These are phyloP conservation scores for Poeciliopsis retropinna DNA, from an alignment of 2,113 vertebrate genomes.

Conservation along the genomic window DNA sequence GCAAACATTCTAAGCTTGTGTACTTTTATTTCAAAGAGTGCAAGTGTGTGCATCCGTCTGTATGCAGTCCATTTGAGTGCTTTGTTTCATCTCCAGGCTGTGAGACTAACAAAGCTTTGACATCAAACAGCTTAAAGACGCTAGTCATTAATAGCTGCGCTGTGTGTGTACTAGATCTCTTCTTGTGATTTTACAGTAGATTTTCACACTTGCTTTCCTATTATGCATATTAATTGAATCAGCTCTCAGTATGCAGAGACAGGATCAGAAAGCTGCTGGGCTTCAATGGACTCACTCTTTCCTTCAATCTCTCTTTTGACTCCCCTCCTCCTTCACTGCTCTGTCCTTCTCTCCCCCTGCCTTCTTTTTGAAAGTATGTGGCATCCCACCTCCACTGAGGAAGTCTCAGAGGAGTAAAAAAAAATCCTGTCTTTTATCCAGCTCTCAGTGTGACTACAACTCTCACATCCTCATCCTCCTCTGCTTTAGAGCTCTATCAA, in stretches of 20 bases:
- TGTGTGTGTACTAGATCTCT: slow-evolving; percentile 7
- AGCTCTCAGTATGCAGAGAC: slow-evolving; percentile 25
- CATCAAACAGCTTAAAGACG: slow-evolving; percentile 31
- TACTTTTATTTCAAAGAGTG: slow-evolving; percentile 11
- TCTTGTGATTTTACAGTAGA: slow-evolving; percentile 1
- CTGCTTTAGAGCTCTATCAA: slow-evolving; percentile 3
- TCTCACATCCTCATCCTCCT: slow-evolving; percentile 14
- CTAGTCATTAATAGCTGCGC: not conserved
- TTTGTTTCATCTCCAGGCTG: slow-evolving; percentile 31
- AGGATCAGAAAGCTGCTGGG: slow-evolving; percentile 23
- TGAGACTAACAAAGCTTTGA: slow-evolving; percentile 17
- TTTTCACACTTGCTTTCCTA: slow-evolving; percentile 7
- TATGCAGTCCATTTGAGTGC: slow-evolving; percentile 18
- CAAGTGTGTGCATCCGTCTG: slow-evolving; percentile 11
- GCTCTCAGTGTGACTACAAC: slow-evolving; percentile 36
- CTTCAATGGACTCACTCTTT: slow-evolving; percentile 38
- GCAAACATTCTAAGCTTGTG: slow-evolving; percentile 3
- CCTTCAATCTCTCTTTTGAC: slow-evolving; percentile 20
- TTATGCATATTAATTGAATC: slow-evolving; percentile 23
- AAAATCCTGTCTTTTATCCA: slow-evolving; percentile 39
- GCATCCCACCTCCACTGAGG: slow-evolving; percentile 61
- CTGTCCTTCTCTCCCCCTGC: slow-evolving; percentile 28
- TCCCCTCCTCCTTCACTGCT: slow-evolving; percentile 27
- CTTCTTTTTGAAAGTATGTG: slow-evolving; percentile 53
- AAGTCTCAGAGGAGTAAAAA: slow-evolving; percentile 53